Base-by-base conservation (phyloP, 2,113 vertebrate species). In the Thymallus thymallus region DNA sequence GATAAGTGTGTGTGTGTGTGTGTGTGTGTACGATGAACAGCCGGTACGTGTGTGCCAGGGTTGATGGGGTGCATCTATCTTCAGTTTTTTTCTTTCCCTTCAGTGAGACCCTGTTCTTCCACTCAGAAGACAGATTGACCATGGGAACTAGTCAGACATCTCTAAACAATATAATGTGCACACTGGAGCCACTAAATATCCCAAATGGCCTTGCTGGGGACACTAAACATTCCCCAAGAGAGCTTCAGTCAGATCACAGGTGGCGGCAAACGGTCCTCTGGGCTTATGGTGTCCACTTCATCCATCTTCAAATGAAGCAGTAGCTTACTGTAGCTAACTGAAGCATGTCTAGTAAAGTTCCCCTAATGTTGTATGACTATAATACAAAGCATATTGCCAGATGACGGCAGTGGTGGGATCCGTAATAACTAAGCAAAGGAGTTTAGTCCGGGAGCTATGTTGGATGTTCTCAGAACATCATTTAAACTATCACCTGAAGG, bases 331-430 rank as follows among this genome's bases (percentile, higher is more conserved):
- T 41, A 41, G 35, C 7, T 41, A 41, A 41, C 82, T 78, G 78
- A 84, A 85, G 86, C 82, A 83, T 80, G 84, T 71, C 79, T 76
- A 74, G 35, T 41, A 41, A 41, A 41, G 35, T 41, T 41, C 9
- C 2, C 35, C 35, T 10, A 41, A 10, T 9, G 2, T 41, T 41
- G 35, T 41, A 41, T 41, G 35, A 41, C 35, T 41, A 41, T 9
- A 41, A 41, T 9, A 41, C 35, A 12, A 41, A 41, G 35, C 9
- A 41, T 10, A 41, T 41, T 41, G 9, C 10, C 35, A 41, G 35
- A 41, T 12, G 9, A 9, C 10, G 35, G 35, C 35, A 41, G 35
- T 3, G 9, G 2, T 41, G 35, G 35, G 35, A 41, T 41, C 35
- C 9, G 9, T 41, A 41, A 41, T 10, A 7, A 41, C 35, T 41